Evolutionary conservation across 1,140 invertebrate species (phyloP), one percentile per base, ranked within the genome.

Genomic region (Platorchestia sp.): DNA sequence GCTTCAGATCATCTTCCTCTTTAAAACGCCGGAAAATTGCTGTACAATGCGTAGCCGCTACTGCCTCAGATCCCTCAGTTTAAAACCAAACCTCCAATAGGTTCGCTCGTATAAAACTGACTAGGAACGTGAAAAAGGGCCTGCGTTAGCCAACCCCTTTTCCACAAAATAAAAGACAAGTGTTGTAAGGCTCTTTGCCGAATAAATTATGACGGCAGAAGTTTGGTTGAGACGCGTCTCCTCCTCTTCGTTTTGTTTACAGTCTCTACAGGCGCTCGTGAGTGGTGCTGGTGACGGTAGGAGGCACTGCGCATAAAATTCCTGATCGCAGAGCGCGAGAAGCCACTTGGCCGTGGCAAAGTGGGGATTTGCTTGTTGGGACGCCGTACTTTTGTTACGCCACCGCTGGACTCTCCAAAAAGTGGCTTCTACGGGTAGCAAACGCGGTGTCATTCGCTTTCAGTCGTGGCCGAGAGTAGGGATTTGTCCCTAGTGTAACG

Each of bases 181-280:
- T 89, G 87, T 89, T 42, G 87, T 44, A 42, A 41, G 87, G 87
- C 87, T 89, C 87, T 41, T 89, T 89, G 87, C 87, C 36, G 87
- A 89, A 89, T 93, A 93, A 93, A 45, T 93, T 93, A 47, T 45
- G 43, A 93, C 91, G 91, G 43, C 91, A 40, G 45, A 47, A 44
- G 91, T 47, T 93, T 93, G 91, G 91, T 93, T n/a, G 45, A 40
- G 91, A 93, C 91, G 91, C 45, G 44, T 40, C 44, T 42, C 41
- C 41, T 90, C 87, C 87, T 90, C 87, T 42, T 16, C 41, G 91
- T 47, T 93, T 93, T 93, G 91, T 93, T 93, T 93, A 93, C 44
- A 93, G 45, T 42, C 91, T 44, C 91, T 93, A 93, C 91, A 93
- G 91, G 19, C 43, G 41, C 91, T 40, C 19, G 40, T 47, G 91